Conservation (phyloP, 2,797 vertebrate genomes). For the Xiphorhynchus erythropygius region DNA sequence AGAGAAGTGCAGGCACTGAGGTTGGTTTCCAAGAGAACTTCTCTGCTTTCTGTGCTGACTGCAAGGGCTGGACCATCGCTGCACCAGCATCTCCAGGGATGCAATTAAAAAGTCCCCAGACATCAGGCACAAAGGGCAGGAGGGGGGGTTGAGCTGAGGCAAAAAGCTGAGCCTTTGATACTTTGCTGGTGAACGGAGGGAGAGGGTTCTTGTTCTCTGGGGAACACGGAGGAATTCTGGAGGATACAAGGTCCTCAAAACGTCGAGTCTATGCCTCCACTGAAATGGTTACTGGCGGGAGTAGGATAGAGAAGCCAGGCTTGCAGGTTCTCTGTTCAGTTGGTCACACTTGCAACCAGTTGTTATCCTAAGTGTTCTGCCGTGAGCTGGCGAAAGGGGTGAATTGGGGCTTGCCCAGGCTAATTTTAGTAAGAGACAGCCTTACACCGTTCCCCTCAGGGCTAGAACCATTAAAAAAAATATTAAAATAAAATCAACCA, state of each 20-base stretch:
- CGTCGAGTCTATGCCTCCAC: accelerated
- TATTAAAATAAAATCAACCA: neutral
- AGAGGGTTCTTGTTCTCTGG: neutral
- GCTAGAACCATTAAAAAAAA: neutral
- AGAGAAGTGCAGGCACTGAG: neutral
- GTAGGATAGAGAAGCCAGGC: neutral
- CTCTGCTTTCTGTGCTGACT: neutral
- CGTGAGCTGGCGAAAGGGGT: neutral
- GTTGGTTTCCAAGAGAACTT: neutral
- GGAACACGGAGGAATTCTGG: accelerated
- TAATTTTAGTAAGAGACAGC: constrained; percentile 34
- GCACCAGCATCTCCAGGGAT: neutral
- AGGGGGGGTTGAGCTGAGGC: too few relatives aligned
- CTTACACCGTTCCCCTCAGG: neutral
- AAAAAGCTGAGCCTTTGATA: neutral
- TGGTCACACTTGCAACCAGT: neutral
- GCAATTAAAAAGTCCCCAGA: neutral
- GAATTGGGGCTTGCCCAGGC: neutral
- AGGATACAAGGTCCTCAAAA: neutral
- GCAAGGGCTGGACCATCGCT: neutral
- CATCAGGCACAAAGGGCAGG: neutral
- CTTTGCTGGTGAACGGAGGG: neutral
- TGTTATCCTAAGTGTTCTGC: neutral
- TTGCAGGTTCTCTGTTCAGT: neutral
- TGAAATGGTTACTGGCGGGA: neutral